Percentiles rank a stretch among this genome's conserved stretches.
phyloP scores from a whole-genome alignment of 2,113 vertebrate species.

The Scortum barcoo region DNA sequence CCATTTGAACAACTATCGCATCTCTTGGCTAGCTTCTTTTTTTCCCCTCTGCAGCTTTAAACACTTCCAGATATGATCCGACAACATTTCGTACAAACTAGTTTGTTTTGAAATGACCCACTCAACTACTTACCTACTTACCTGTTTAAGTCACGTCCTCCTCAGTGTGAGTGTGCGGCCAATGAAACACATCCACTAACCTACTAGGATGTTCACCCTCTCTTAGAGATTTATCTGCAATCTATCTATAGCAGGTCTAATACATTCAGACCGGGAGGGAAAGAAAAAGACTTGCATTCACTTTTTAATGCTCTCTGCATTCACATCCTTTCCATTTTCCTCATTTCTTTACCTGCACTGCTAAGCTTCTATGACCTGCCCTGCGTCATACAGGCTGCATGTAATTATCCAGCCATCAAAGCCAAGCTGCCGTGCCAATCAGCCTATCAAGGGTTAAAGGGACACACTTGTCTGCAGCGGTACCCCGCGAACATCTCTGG shows the following conservation, averaged over 20 bases:
- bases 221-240: neutral
- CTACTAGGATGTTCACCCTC: neutral
- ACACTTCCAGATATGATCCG: no score
- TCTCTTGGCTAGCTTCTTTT: no score
- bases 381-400: conserved; percentile 66
- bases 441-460: conserved; percentile 78
- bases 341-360: conserved; percentile 52
- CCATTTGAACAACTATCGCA: neutral
- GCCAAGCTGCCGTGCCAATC: conserved; percentile 68
- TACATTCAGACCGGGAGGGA: conserved; percentile 8
- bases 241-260: neutral
- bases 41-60: no score
- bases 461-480: conserved; percentile 84
- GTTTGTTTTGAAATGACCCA: neutral
- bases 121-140: neutral
- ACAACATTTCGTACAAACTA: no score
- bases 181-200: conserved; percentile 6
- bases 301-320: conserved; percentile 34
- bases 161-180: neutral
- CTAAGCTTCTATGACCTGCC: conserved; percentile 51
- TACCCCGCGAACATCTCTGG: conserved; percentile 82
- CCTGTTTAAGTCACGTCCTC: conserved; percentile 7
- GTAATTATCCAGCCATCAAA: conserved; percentile 77
- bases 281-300: conserved; percentile 7
- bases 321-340: conserved; percentile 28